Base-by-base conservation (phyloP, 2,888 invertebrate species). In the Crematogaster levior region DNA sequence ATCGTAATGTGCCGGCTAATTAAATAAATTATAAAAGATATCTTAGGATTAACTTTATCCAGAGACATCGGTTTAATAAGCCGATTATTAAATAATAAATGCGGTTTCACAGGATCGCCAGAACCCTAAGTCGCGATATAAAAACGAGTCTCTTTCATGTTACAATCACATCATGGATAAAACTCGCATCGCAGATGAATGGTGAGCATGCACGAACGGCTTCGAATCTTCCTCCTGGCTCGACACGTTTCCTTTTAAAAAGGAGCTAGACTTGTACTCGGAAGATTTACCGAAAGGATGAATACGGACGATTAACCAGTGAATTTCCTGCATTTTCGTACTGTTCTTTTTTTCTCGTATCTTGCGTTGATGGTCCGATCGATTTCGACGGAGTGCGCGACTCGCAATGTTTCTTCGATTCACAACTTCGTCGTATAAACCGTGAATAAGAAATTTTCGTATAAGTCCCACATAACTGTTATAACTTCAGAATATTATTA, bases 141-240 rank as follows among this genome's bases (percentile, higher is more conserved):
- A 66, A 56, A 48, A 34, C 34, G 43, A 70, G 24, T 43, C 37
- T 40, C 58, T 27, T 68, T 66, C 37, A 73, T 56, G 51, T 70
- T 72, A 53, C 60, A 73, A 60, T 77, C 43, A 65, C 66, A 40
- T 83, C 61, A 37, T 30, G 65, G 70, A 83, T 77, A 61, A 72
- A 75, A 58, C 70, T 81, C 70, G 61, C 46, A 37, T 56, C 43
- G 46, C 68, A 43, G 82, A 80, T 80, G 85, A 87, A 86, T 85
- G 83, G 72, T 30, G 61, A 75, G 61, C 74, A 81, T 77, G 56
- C 70, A 56, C 53, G 70, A 79, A 70, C 43, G 68, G 18, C 27
- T 34, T 43, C 68, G 30, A 56, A 43, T 56, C 40, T 7, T n/a
- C 18, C n/a, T 37, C 37, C 15, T 48, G 27, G 1, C 27, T 40